These are phyloP conservation scores for Ypsolopha scabrella DNA, from an alignment of 2,888 invertebrate species.

Conservation along the genomic window DNA sequence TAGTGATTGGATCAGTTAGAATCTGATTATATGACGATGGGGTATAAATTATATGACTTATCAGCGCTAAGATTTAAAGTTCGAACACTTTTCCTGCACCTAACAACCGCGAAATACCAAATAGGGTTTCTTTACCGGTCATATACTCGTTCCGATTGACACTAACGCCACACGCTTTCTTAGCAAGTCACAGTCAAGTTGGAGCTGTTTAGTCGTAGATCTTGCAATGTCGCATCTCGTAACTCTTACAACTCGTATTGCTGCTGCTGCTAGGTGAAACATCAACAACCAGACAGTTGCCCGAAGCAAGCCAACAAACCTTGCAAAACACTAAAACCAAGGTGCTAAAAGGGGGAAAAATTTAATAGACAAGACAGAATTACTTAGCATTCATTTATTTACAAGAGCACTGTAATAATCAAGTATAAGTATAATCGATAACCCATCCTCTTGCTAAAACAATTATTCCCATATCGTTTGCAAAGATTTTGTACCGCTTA, in stretches of 20 bases:
- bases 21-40: no score
- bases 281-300: not conserved
- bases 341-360: no score
- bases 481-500: no score
- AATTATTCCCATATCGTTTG: no score
- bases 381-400: no score
- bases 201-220: conserved; percentile 19
- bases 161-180: conserved; percentile 1
- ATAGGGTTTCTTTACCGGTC: not conserved
- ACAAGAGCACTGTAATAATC: no score
- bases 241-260: conserved; percentile 16
- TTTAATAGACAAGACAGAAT: no score
- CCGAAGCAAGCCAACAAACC: not conserved
- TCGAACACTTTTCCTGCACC: conserved; percentile 1
- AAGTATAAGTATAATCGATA: no score
- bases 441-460: no score
- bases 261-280: not conserved
- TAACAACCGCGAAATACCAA: not conserved
- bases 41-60: not conserved
- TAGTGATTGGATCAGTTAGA: no score
- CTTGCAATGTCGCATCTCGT: conserved; percentile 10
- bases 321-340: no score
- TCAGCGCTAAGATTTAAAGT: not conserved
- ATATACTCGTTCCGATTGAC: not conserved
- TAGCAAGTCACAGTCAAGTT: not conserved